A percentile compares a stretch with the other conserved stretches of the same genome.
These are phyloP conservation scores for Dynastes tityus DNA, from an alignment of 2,888 invertebrate genomes.

Conservation along the genomic window DNA sequence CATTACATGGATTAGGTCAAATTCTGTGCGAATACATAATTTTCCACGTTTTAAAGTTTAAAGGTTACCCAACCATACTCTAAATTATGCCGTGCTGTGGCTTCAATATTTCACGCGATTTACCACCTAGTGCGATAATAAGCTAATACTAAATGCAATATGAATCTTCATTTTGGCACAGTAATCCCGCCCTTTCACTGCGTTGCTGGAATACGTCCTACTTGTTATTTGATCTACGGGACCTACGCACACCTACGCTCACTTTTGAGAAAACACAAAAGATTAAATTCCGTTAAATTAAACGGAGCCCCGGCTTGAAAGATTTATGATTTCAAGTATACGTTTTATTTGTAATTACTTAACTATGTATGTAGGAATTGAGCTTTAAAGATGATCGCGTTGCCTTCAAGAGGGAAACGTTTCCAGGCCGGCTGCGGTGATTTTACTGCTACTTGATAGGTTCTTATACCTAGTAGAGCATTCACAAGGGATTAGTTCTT, in stretches of 20 bases:
- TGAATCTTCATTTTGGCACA: conserved; percentile 5
- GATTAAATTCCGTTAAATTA: not conserved
- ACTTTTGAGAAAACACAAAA: not conserved
- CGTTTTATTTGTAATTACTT: no score
- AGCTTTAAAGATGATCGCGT: no score
- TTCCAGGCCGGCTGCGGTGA: no score
- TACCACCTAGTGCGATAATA: not conserved
- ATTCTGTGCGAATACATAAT: not conserved
- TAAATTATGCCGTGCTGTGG: not conserved
- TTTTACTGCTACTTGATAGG: no score
- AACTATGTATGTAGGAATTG: no score
- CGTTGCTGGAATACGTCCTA: not conserved
- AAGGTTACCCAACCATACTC: not conserved
- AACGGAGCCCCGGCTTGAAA: no score
- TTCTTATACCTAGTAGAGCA: no score
- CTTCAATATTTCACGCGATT: conserved; percentile 8
- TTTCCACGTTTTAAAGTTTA: not conserved
- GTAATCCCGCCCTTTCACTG: not conserved
- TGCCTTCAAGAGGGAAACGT: no score
- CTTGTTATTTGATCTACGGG: not conserved
- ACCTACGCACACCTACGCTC: not conserved
- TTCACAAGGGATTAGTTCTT: no score
- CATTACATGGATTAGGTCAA: no score
- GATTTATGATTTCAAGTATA: no score
- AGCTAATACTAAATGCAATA: not conserved